Percentiles rank a stretch among this genome's conserved stretches.
Conservation (phyloP, 2,797 vertebrate species). For the Podarcis siculus region DNA sequence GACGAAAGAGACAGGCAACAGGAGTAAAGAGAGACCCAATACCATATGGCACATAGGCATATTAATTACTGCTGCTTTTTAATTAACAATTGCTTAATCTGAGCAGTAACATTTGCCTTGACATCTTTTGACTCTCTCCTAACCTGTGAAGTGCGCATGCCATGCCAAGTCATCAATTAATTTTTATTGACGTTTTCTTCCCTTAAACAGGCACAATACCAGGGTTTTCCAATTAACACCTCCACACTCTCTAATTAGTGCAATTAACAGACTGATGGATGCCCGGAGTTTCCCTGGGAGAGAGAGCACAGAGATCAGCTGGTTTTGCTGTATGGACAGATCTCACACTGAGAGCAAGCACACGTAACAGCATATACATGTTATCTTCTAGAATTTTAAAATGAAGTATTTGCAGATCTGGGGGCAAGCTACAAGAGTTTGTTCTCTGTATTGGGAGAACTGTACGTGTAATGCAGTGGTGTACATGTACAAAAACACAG, state of each 20-base stretch:
- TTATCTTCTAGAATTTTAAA: constrained; percentile 30
- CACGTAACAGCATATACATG: not conserved
- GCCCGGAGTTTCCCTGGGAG: constrained; percentile 66
- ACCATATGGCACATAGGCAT: constrained; percentile 74
- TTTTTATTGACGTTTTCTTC: constrained; percentile 77
- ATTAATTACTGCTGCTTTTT: constrained; percentile 80
- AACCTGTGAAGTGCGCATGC: constrained; percentile 57
- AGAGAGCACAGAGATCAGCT: constrained; percentile 36
- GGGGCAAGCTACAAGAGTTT: not conserved
- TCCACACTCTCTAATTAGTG: constrained; percentile 89
- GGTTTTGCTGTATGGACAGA: constrained; percentile 43
- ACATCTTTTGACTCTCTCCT: constrained; percentile 70
- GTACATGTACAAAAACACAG: not conserved
- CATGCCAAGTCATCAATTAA: constrained; percentile 77
- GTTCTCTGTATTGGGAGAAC: not conserved
- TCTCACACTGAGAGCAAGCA: not conserved
- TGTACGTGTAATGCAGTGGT: not conserved
- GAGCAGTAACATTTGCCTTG: constrained; percentile 75
- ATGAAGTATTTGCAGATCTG: not conserved
- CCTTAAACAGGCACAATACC: constrained; percentile 75
- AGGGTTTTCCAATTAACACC: constrained; percentile 91
- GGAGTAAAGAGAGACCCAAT: constrained; percentile 56
- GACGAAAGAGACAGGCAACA: not conserved
- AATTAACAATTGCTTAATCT: constrained; percentile 80
- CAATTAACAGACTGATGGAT: constrained; percentile 83